Evolutionary conservation across 2,797 vertebrate species (phyloP).

Genomic region (Ctenochaetus hawaiiensis): DNA sequence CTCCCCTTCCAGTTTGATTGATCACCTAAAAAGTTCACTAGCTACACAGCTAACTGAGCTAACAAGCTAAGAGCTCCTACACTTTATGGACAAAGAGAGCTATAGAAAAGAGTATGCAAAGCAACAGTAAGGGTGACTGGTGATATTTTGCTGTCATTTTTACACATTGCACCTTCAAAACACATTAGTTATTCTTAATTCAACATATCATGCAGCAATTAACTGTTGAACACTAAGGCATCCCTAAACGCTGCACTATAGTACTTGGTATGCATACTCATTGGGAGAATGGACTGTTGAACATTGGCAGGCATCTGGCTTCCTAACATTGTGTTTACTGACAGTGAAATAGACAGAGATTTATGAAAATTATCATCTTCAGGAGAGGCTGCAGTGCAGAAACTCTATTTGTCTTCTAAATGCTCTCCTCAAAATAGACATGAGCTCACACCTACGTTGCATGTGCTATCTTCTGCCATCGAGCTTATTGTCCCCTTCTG

Average conservation of each 20-base stretch:
- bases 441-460: constrained; percentile 23
- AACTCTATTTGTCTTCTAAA: constrained; percentile 15
- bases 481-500: background rate
- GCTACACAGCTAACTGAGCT: no score
- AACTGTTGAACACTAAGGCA: background rate
- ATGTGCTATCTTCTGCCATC: background rate
- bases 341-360: constrained; percentile 41
- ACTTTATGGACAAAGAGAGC: no score
- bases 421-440: constrained; percentile 49
- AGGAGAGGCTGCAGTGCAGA: constrained; percentile 24
- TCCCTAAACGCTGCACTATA: background rate
- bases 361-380: constrained; percentile 24
- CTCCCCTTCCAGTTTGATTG: no score
- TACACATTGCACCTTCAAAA: background rate
- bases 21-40: no score
- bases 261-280: background rate
- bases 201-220: background rate
- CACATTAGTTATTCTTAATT: background rate
- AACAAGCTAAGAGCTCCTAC: no score
- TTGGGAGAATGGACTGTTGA: background rate
- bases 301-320: constrained; percentile 10
- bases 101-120: no score
- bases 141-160: no score
- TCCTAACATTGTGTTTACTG: constrained; percentile 22
- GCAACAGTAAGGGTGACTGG: no score